Base-by-base conservation (phyloP, 2,113 vertebrate genomes). In the Cygnus atratus region DNA sequence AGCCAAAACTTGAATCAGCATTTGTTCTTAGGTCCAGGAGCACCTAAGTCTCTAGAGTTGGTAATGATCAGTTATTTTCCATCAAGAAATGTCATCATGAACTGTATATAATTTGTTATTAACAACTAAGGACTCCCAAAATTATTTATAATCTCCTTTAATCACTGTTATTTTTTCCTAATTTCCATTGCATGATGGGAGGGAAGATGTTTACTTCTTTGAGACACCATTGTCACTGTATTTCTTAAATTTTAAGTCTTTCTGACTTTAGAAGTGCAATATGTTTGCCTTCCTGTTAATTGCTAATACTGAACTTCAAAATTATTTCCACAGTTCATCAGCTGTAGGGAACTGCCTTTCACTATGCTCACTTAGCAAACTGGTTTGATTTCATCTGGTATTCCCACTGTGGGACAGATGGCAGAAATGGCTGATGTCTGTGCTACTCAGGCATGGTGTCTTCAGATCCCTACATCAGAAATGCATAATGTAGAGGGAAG, bases 351-450 rank as follows among this genome's bases (percentile, higher is more conserved):
- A 48, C n/a, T 87, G 80, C 35, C 35, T 89, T 88, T 89, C 35
- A 59, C 76, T 63, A 15, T 39, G 39, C 13, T 81, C 65, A 54
- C 35, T 91, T 92, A 91, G 44, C 33, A 76, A 76, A 94, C 44
- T 18, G 50, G 44, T 87, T 93, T 93, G 73, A 89, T 87, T 93
- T 95, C 39, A 70, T 87, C 35, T 95, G 33, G 48, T 93, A 87
- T 87, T 95, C 89, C 84, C 77, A 90, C 73, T 92, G 84, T 66
- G 78, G 95, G 93, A 59, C 87, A 97, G 93, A 95, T 92, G 93
- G 91, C 59, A 85, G 87, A 84, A 89, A 82, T 76, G 84, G 35
- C 62, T 89, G 77, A 87, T 95, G 82, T 84, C 70, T 82, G 48
- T 76, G 87, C 66, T 75, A 18, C 81, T 87, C 61, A 82, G 66